phyloP scores from a whole-genome alignment of 2,888 invertebrate species.

The Andrena praecox region DNA sequence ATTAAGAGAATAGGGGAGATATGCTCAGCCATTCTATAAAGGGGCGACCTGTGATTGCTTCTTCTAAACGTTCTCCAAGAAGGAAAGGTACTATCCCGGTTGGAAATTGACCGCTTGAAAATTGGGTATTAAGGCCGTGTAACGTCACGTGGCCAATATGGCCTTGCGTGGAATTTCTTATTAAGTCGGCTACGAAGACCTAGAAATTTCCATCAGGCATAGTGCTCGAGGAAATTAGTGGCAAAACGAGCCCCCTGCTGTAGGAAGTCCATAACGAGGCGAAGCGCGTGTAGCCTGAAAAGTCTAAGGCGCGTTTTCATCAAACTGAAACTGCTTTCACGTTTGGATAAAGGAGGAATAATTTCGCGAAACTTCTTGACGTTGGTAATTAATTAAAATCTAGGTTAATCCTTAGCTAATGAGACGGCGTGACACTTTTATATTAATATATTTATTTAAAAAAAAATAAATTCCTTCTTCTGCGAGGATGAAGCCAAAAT shows the following conservation, averaged over 20 bases:
- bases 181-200: slow-evolving; percentile 33
- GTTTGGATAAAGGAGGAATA: too few relatives aligned
- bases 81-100: slow-evolving; percentile 27
- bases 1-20: slow-evolving; percentile 8
- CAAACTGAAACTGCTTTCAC: too few relatives aligned
- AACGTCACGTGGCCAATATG: slow-evolving; percentile 42
- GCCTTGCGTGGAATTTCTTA: slow-evolving; percentile 52
- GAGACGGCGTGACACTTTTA: too few relatives aligned
- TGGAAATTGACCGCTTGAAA: slow-evolving; percentile 54
- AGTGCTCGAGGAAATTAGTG: slow-evolving; percentile 42
- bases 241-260: slow-evolving; percentile 37
- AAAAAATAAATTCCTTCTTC: too few relatives aligned
- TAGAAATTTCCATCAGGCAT: slow-evolving; percentile 45
- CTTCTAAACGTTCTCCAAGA: slow-evolving; percentile 19
- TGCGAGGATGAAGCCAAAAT: too few relatives aligned
- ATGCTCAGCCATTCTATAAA: neutral
- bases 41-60: slow-evolving; percentile 26
- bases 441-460: too few relatives aligned
- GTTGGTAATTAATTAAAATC: too few relatives aligned
- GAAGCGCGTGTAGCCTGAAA: slow-evolving; percentile 4
- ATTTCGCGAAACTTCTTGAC: too few relatives aligned
- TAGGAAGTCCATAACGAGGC: slow-evolving; percentile 39
- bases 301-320: neutral
- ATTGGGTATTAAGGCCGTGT: slow-evolving; percentile 56
- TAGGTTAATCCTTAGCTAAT: too few relatives aligned